Percentiles rank a stretch among this genome's conserved stretches.
phyloP scores from a whole-genome alignment of 2,113 vertebrate species.

The Butastur rufipennis region DNA sequence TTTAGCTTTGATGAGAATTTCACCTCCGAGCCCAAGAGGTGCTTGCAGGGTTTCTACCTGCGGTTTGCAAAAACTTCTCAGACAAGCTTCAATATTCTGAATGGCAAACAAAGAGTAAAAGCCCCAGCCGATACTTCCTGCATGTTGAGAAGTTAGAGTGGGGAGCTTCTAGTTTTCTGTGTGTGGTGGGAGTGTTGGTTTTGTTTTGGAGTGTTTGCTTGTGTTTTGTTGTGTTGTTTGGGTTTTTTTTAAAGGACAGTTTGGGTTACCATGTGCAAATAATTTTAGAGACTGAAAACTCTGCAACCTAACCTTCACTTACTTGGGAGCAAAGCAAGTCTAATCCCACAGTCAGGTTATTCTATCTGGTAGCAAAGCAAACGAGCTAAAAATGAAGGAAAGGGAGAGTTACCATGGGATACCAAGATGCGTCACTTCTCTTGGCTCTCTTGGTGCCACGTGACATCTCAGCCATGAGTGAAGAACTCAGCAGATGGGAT shows the following conservation, averaged over 20 bases:
- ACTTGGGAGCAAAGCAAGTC: background rate
- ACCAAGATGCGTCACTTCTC: conserved; percentile 37
- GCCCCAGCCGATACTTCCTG: background rate
- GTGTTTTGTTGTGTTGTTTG: background rate
- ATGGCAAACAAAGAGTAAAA: background rate
- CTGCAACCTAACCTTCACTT: background rate
- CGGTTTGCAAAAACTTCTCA: background rate
- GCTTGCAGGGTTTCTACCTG: background rate
- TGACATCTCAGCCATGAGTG: background rate
- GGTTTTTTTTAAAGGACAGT: background rate
- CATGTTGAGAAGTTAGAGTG: background rate
- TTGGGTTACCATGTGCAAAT: accelerated
- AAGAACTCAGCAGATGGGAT: conserved; percentile 12
- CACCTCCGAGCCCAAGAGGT: background rate
- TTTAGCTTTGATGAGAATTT: background rate
- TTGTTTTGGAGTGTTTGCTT: background rate
- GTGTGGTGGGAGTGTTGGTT: background rate
- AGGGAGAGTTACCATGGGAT: conserved; percentile 50
- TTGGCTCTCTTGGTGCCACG: background rate
- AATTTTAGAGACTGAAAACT: background rate
- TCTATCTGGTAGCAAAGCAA: background rate
- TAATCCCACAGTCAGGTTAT: background rate
- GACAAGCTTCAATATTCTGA: background rate
- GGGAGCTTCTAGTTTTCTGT: background rate
- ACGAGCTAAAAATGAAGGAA: background rate